Evolutionary conservation across 2,888 invertebrate genomes (phyloP), one percentile per base, ranked within the genome.

Genomic region (Drosophila leonis): DNA sequence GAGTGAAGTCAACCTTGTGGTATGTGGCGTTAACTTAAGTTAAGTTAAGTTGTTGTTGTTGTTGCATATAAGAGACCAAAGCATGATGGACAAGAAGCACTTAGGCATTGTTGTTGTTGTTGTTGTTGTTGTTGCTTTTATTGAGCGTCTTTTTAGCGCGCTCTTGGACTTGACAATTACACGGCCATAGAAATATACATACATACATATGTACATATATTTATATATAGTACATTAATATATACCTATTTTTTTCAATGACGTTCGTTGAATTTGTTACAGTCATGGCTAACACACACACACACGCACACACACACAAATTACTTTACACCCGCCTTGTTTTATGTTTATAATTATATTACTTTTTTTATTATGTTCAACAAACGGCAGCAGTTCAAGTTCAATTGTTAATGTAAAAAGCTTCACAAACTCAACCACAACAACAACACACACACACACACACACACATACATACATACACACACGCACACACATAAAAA

Each of bases 161-260:
- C 90, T 86, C 86, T 86, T 86, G 90, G 86, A 86, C 86, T 86
- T 86, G 86, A 90, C 86, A 86, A 86, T 86, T 86, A 89, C 90
- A 86, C 75, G 88, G 89, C 76, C 88, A 87, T 81, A 78, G 83
- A 59, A 52, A 52, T 75, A 55, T 35, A 57, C 31, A 18, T 48
- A 52, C 1, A 44, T 1, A 8, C 9, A 13, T 35, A 27, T 4
- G 20, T 20, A 52, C 31, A 35, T 8, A n/a, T 5, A 31, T n/a
- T 31, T 24, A 10, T 8, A 20, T 15, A 37, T 10, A 52, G n/a
- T 27, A 10, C 27, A 8, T 29, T n/a, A n/a, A 54, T 20, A n/a
- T 39, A 37, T 33, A 52, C 7, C 15, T 37, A 39, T 78, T 64
- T 78, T 59, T 88, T 86, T 88, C 86, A 86, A 88, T 86, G 90